Evolutionary conservation across 2,888 invertebrate genomes (phyloP).

Genomic region (Myathropa florea): DNA sequence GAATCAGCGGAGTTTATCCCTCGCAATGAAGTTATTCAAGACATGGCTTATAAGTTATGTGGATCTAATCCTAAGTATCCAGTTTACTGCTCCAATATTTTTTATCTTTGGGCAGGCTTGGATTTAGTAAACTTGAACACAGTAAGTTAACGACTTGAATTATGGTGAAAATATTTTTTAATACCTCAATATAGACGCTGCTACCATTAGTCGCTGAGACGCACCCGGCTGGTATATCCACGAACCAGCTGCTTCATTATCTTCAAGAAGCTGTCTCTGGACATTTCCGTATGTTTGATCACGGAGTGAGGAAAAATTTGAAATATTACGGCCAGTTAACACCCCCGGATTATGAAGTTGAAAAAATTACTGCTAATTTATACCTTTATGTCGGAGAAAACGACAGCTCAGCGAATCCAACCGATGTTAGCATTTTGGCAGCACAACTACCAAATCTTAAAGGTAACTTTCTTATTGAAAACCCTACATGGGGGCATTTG

Average conservation of each 20-base stretch:
- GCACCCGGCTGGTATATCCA: conserved; percentile 77
- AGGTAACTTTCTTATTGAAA: conserved; percentile 10
- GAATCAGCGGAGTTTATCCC: conserved; percentile 82
- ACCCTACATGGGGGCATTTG: conserved; percentile 45
- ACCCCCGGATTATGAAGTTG: conserved; percentile 75
- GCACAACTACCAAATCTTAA: conserved; percentile 53
- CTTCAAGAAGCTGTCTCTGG: conserved; percentile 73
- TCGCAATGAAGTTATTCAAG: conserved; percentile 73
- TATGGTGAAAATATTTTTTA: background rate
- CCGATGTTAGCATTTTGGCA: conserved; percentile 73
- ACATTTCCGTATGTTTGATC: conserved; percentile 74
- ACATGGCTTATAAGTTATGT: conserved; percentile 74
- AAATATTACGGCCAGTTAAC: conserved; percentile 70
- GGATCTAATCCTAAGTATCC: conserved; percentile 72
- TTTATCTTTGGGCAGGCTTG: conserved; percentile 74
- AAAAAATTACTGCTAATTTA: conserved; percentile 73
- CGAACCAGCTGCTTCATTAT: conserved; percentile 76
- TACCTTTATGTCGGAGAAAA: conserved; percentile 74
- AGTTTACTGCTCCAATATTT: conserved; percentile 73
- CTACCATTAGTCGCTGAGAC: conserved; percentile 75
- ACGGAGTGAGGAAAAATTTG: conserved; percentile 73
- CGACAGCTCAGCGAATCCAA: conserved; percentile 74
- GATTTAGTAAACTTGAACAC: conserved; percentile 74
- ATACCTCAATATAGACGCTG: conserved; percentile 71
- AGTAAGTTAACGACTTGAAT: conserved; percentile 64